Percentiles rank a stretch among this genome's conserved stretches.
Conservation (phyloP, 1,140 invertebrate genomes). For the Drosophila tristis region DNA sequence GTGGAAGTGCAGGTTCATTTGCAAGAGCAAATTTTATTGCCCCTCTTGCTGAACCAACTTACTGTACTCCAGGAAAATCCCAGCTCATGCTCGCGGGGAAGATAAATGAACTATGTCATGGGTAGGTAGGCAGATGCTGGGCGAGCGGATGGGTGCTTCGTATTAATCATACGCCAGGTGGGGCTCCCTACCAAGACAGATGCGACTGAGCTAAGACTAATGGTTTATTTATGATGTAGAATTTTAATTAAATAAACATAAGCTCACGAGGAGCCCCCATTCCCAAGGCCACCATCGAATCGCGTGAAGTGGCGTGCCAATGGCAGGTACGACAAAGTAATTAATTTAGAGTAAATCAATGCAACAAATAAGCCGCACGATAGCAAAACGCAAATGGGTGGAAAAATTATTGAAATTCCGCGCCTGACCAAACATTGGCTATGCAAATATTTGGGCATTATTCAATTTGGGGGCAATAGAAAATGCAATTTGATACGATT, state of each 20-base stretch:
- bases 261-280: constrained; percentile 11
- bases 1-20: too few relatives aligned
- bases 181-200: not conserved
- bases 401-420: constrained; percentile 30
- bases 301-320: constrained; percentile 23
- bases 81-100: not conserved
- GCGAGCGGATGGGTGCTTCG: not conserved
- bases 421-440: constrained; percentile 57
- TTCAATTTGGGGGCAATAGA: constrained; percentile 47
- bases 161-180: constrained; percentile 79
- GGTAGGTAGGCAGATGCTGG: not conserved
- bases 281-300: not conserved
- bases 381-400: constrained; percentile 22
- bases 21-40: too few relatives aligned
- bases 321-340: constrained; percentile 71
- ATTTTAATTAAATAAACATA: constrained; percentile 75
- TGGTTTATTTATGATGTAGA: constrained; percentile 74
- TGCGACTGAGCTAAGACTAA: constrained; percentile 56
- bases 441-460: constrained; percentile 68
- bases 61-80: not conserved
- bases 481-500: constrained; percentile 46
- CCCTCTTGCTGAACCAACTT: too few relatives aligned
- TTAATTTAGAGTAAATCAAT: constrained; percentile 71
- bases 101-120: constrained; percentile 19
- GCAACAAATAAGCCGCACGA: constrained; percentile 31